phyloP scores from a whole-genome alignment of 2,888 invertebrate genomes.

The Mythimna ferrago region DNA sequence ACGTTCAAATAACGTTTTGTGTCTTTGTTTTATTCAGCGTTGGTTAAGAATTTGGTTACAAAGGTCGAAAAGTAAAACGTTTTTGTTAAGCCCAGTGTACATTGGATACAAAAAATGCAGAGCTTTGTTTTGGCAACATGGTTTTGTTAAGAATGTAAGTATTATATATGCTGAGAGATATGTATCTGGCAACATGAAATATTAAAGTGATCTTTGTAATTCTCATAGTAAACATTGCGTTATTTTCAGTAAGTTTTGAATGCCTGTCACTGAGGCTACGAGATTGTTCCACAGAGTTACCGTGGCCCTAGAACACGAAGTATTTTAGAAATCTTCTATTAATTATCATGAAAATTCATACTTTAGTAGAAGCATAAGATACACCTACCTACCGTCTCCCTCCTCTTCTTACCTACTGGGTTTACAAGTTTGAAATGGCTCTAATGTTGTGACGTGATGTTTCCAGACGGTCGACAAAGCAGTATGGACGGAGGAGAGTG shows the following conservation, averaged over 20 bases:
- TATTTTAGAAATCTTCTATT: too few relatives aligned
- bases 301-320: too few relatives aligned
- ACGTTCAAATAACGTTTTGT: slow-evolving; percentile 29
- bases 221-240: too few relatives aligned
- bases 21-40: slow-evolving; percentile 35
- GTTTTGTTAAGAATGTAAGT: background rate
- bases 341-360: too few relatives aligned
- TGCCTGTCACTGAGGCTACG: background rate
- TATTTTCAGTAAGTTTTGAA: background rate
- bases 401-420: background rate
- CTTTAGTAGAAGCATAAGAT: too few relatives aligned
- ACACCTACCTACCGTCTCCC: too few relatives aligned
- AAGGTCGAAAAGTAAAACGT: slow-evolving; percentile 1
- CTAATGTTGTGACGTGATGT: background rate
- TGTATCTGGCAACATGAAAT: background rate
- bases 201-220: background rate
- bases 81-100: background rate
- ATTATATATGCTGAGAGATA: too few relatives aligned
- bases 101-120: background rate
- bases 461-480: slow-evolving; percentile 92
- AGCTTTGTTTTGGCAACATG: background rate
- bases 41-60: slow-evolving; percentile 26
- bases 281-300: too few relatives aligned
- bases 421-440: background rate
- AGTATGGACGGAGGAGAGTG: slow-evolving; percentile 92